A percentile compares a stretch with the other conserved stretches of the same genome.
Evolutionary conservation across 2,888 invertebrate genomes (phyloP).

Genomic region (Xanthorhoe designata): DNA sequence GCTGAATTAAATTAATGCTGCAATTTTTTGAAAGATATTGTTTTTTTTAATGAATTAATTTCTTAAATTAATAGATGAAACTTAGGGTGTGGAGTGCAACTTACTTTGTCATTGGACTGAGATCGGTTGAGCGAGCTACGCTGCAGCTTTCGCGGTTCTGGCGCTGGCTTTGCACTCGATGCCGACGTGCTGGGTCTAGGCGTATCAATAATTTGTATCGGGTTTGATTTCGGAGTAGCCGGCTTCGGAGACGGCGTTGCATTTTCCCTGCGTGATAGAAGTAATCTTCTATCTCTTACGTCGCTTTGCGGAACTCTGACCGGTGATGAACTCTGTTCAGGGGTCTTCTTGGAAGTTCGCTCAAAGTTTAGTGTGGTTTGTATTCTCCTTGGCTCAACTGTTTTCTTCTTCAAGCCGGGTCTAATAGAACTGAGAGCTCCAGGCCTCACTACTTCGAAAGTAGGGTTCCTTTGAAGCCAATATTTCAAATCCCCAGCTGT

Average conservation of each 20-base stretch:
- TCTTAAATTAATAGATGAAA: too few species aligned
- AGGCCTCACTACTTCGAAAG: slow-evolving; percentile 92
- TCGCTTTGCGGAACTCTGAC: slow-evolving; percentile 53
- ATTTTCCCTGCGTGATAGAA: slow-evolving; percentile 58
- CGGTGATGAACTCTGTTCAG: slow-evolving; percentile 53
- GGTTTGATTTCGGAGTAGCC: slow-evolving; percentile 52
- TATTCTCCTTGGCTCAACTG: slow-evolving; percentile 65
- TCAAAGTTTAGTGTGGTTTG: slow-evolving; percentile 82
- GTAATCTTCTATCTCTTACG: slow-evolving; percentile 54
- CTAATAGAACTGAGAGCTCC: slow-evolving; percentile 82
- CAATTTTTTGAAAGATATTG: neutral
- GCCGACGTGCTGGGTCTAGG: slow-evolving; percentile 69
- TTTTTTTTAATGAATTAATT: too few species aligned
- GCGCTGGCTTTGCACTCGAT: slow-evolving; percentile 56
- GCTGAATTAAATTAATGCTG: neutral
- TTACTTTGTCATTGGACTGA: slow-evolving; percentile 71
- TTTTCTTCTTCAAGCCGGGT: slow-evolving; percentile 70
- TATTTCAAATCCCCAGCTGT: slow-evolving; percentile 91
- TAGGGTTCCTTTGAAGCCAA: slow-evolving; percentile 95
- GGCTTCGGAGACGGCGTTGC: slow-evolving; percentile 52
- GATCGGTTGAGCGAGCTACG: slow-evolving; percentile 59
- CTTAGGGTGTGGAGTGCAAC: too few species aligned
- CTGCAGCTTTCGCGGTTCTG: slow-evolving; percentile 64
- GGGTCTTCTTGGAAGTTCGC: slow-evolving; percentile 65
- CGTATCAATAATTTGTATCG: slow-evolving; percentile 57